Evolutionary conservation across 2,113 vertebrate genomes (phyloP).

Genomic region (Cervus canadensis): DNA sequence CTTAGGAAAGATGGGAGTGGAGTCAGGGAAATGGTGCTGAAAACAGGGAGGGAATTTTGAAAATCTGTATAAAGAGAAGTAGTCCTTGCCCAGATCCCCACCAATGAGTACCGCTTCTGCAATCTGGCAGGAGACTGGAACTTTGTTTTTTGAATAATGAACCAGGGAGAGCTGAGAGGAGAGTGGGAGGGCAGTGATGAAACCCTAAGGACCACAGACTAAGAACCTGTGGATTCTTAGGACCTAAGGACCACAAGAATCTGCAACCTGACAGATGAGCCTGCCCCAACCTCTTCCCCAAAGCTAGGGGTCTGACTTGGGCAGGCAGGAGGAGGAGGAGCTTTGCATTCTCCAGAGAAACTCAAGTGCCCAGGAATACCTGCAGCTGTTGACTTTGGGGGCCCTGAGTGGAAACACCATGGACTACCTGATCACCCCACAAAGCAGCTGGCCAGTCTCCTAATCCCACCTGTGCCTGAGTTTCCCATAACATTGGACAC

Average conservation of each 20-base stretch:
- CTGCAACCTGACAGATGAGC: background rate
- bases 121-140: background rate
- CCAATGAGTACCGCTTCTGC: background rate
- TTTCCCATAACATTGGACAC: background rate
- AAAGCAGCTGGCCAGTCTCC: background rate
- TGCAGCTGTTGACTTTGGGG: background rate
- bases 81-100: background rate
- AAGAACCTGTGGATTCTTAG: background rate
- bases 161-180: background rate
- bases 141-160: background rate
- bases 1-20: background rate
- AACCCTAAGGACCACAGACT: no score
- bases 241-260: background rate
- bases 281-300: background rate
- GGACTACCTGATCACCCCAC: background rate
- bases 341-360: background rate
- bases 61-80: background rate
- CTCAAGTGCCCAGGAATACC: background rate
- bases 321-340: background rate
- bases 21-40: background rate
- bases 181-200: background rate
- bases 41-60: background rate
- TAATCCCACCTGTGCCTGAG: background rate
- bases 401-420: background rate
- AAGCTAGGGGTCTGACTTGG: background rate